phyloP scores from a whole-genome alignment of 2,888 invertebrate genomes.

The Alsophila aescularia region DNA sequence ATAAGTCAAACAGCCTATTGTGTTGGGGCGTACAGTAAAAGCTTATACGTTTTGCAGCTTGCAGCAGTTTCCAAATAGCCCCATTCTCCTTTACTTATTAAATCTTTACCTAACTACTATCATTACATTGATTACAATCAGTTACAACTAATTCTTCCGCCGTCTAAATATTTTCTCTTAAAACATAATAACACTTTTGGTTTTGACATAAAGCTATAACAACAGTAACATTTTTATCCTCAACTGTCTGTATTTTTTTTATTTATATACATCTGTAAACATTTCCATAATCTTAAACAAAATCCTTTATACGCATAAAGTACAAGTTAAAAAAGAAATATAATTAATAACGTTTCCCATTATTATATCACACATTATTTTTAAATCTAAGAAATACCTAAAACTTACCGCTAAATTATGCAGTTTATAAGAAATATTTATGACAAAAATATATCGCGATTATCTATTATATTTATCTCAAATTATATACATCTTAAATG shows the following conservation, averaged over 20 bases:
- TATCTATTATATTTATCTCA: slow-evolving; percentile 48
- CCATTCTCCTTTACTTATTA: slow-evolving; percentile 13
- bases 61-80: slow-evolving; percentile 16
- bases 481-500: slow-evolving; percentile 54
- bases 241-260: slow-evolving; percentile 66
- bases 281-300: slow-evolving; percentile 40
- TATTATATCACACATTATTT: slow-evolving; percentile 40
- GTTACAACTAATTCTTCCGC: slow-evolving; percentile 33
- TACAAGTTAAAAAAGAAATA: slow-evolving; percentile 66
- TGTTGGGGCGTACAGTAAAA: too few species aligned
- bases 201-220: slow-evolving; percentile 82
- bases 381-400: slow-evolving; percentile 63
- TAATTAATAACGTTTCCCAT: slow-evolving; percentile 54
- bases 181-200: slow-evolving; percentile 83
- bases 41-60: not conserved
- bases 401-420: slow-evolving; percentile 77
- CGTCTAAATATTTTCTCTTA: slow-evolving; percentile 61
- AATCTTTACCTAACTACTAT: slow-evolving; percentile 34
- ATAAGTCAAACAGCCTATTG: too few species aligned
- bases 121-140: slow-evolving; percentile 40
- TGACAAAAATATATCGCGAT: slow-evolving; percentile 67
- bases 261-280: slow-evolving; percentile 63
- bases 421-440: slow-evolving; percentile 68
- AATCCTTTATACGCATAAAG: slow-evolving; percentile 51
- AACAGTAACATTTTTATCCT: slow-evolving; percentile 75